phyloP scores from a whole-genome alignment of 2,888 invertebrate species.

The Bhutanitis thaidina region DNA sequence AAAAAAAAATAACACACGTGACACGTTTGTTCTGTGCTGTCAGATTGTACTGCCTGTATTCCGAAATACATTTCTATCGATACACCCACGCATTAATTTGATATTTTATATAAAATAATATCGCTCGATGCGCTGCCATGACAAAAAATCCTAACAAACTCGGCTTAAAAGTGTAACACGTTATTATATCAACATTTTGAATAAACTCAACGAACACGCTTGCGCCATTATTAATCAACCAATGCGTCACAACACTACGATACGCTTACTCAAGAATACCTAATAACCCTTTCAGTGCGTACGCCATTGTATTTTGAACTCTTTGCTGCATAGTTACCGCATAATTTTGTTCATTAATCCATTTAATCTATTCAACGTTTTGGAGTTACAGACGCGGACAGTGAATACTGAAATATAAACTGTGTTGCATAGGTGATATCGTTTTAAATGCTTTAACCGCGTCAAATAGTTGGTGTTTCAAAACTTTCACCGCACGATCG shows the following conservation, averaged over 20 bases:
- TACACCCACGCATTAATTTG: not conserved
- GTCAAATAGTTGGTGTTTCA: not conserved
- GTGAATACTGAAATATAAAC: not conserved
- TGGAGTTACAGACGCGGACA: not conserved
- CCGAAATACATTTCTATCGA: too few relatives aligned
- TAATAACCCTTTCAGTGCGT: conserved; percentile 46
- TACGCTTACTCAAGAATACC: conserved; percentile 73
- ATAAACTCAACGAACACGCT: conserved; percentile 59
- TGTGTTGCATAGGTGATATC: conserved; percentile 20
- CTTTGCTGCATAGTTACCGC: conserved; percentile 11
- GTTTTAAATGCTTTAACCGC: conserved; percentile 28
- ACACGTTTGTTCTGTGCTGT: too few relatives aligned
- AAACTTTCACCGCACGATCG: not conserved
- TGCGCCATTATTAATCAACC: conserved; percentile 76
- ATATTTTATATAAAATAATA: conserved; percentile 7
- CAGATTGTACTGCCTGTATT: too few relatives aligned
- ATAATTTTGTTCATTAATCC: not conserved
- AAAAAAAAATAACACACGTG: too few relatives aligned
- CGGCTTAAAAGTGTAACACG: conserved; percentile 56
- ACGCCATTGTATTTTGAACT: conserved; percentile 21
- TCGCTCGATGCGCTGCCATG: conserved; percentile 1
- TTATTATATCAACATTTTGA: conserved; percentile 58
- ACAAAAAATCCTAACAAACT: conserved; percentile 7
- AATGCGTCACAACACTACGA: conserved; percentile 76
- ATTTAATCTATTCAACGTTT: conserved; percentile 5